Evolutionary conservation across 2,797 vertebrate species (phyloP).

Genomic region (Crypturellus tataupa): DNA sequence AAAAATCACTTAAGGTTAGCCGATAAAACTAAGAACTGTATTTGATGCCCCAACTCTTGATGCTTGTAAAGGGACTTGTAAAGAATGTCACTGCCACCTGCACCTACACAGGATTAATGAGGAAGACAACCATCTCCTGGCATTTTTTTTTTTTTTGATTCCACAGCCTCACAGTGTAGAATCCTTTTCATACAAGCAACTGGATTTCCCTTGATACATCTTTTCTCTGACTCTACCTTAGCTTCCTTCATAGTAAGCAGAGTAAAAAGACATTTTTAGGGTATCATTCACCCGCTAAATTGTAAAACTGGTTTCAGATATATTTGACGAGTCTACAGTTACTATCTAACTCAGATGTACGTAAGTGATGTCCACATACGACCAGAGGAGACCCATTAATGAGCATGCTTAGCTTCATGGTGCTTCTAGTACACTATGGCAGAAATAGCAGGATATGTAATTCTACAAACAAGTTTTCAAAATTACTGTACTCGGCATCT

Average conservation of each 20-base stretch:
- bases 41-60: background rate
- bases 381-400: background rate
- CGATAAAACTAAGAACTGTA: background rate
- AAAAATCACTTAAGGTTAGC: background rate
- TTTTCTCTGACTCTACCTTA: background rate
- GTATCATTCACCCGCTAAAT: background rate
- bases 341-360: background rate
- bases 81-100: background rate
- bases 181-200: background rate
- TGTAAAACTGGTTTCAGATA: background rate
- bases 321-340: background rate
- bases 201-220: background rate
- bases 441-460: background rate
- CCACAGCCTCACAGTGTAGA: background rate
- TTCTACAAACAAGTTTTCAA: background rate
- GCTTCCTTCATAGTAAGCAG: background rate
- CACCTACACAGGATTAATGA: background rate
- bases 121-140: background rate
- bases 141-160: background rate
- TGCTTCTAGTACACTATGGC: background rate
- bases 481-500: background rate
- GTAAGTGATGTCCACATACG: background rate
- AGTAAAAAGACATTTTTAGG: background rate
- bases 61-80: background rate
- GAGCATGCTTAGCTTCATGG: background rate